Percentiles rank a stretch among this genome's conserved stretches.
Conservation (phyloP, 2,888 invertebrate genomes). For the Xylota sylvarum region DNA sequence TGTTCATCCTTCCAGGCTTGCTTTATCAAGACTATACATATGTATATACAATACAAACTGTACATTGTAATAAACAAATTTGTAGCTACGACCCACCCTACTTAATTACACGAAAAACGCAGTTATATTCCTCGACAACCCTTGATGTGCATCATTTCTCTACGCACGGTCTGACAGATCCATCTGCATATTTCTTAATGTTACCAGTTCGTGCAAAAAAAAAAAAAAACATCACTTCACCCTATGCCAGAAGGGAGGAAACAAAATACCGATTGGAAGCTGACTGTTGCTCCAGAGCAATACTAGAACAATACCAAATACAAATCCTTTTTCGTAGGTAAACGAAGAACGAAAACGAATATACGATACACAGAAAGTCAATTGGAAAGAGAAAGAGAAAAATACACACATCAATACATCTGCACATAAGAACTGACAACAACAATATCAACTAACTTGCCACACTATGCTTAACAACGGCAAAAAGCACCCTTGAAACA, state of each 20-base stretch:
- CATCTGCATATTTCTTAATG: neutral
- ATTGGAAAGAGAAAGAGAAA: neutral
- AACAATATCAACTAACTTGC: slow-evolving; percentile 21
- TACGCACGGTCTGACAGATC: neutral
- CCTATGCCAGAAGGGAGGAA: neutral
- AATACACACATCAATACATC: neutral
- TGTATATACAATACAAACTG: no score
- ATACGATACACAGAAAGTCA: neutral
- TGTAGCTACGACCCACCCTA: no score
- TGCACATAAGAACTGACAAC: slow-evolving; percentile 14
- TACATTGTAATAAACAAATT: no score
- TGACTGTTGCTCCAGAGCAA: slow-evolving; percentile 20
- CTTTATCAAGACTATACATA: no score
- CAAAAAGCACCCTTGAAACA: slow-evolving; percentile 9
- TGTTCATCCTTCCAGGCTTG: no score
- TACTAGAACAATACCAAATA: neutral
- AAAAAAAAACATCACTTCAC: neutral
- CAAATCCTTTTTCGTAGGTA: neutral
- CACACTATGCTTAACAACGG: neutral
- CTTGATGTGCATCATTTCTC: neutral
- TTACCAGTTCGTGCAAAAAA: neutral
- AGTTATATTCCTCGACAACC: neutral
- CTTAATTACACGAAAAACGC: no score
- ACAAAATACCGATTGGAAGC: neutral
- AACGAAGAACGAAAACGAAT: neutral